Conservation (phyloP, 2,888 invertebrate species). For the Itoplectis maculator region DNA sequence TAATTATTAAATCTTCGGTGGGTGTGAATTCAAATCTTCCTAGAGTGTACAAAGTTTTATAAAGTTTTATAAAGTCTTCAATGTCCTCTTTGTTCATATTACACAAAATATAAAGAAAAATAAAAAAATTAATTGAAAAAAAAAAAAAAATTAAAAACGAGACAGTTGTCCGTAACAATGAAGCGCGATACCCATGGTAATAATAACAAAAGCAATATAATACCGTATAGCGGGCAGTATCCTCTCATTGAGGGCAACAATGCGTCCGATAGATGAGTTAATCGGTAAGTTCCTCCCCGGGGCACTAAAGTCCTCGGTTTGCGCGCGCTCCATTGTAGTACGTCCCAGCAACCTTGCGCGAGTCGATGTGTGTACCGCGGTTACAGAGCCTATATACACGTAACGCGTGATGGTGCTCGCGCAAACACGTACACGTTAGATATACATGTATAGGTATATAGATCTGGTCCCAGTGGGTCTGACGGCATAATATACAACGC, state of each 20-base stretch:
- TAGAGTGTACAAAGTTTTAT: no score
- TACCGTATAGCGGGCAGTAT: constrained; percentile 71
- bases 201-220: constrained; percentile 59
- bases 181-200: constrained; percentile 79
- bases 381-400: constrained; percentile 14
- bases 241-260: constrained; percentile 84
- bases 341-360: constrained; percentile 60
- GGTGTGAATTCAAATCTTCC: background rate
- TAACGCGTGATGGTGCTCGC: background rate
- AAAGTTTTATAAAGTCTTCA: no score
- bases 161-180: constrained; percentile 21
- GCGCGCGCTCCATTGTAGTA: constrained; percentile 74
- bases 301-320: constrained; percentile 74
- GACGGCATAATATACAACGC: constrained; percentile 41
- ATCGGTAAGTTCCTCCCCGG: constrained; percentile 84
- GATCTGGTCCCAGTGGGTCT: constrained; percentile 15
- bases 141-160: background rate
- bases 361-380: constrained; percentile 25
- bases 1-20: constrained; percentile 1
- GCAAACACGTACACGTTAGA: background rate
- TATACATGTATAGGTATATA: background rate
- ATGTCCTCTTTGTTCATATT: no score
- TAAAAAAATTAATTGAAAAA: no score
- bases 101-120: no score
- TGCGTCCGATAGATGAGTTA: constrained; percentile 84